These are phyloP conservation scores for Bugula neritina DNA, from an alignment of 2,888 invertebrate species.

Conservation along the genomic window DNA sequence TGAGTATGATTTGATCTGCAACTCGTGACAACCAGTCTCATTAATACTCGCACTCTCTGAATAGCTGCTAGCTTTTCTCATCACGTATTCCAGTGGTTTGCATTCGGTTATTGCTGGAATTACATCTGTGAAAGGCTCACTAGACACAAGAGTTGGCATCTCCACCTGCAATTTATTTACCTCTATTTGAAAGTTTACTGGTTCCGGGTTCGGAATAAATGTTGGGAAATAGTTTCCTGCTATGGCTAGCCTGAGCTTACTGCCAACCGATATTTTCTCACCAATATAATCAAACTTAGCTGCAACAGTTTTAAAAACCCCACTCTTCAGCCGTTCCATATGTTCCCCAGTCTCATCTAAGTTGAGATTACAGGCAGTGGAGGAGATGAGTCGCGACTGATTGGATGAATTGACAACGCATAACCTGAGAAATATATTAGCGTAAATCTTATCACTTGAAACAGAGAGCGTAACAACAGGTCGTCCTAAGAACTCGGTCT, in stretches of 20 bases:
- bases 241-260: not conserved
- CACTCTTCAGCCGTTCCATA: not conserved
- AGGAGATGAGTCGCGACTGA: not conserved
- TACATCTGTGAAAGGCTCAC: not conserved
- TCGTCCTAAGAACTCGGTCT: not conserved
- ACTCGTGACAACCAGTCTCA: not conserved
- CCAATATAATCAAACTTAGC: conserved; percentile 1
- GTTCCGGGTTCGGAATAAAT: conserved; percentile 18
- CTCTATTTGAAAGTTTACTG: not conserved
- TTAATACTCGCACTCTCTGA: not conserved
- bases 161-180: not conserved
- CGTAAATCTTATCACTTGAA: not conserved
- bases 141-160: not conserved
- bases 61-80: not conserved
- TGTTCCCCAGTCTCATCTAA: not conserved
- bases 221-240: not conserved
- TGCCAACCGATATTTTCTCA: not conserved
- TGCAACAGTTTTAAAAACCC: not conserved
- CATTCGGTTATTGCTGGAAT: not conserved
- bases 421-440: conserved; percentile 4
- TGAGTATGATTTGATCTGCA: not conserved
- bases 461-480: not conserved
- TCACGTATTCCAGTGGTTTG: not conserved
- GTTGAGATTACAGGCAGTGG: not conserved
- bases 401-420: not conserved